These are phyloP conservation scores for Aporophyla lueneburgensis DNA, from an alignment of 2,888 invertebrate species.

Conservation along the genomic window DNA sequence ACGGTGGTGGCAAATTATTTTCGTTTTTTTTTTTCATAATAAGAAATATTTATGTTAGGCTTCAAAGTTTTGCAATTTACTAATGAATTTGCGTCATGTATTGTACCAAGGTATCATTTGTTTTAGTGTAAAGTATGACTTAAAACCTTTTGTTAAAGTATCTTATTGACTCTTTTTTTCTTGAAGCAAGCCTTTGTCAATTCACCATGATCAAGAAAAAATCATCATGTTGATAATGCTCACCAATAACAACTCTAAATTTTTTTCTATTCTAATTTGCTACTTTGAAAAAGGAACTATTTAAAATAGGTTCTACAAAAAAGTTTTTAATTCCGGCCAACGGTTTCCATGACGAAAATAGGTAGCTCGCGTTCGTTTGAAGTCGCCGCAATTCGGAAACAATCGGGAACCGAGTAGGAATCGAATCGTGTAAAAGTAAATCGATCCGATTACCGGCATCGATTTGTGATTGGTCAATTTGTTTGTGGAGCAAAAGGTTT, in stretches of 20 bases:
- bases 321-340: conserved; percentile 71
- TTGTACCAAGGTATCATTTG: too few species aligned
- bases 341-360: conserved; percentile 83
- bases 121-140: not conserved
- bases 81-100: not conserved
- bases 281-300: conserved; percentile 56
- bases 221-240: not conserved
- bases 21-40: too few species aligned
- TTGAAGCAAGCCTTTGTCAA: too few species aligned
- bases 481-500: conserved; percentile 63
- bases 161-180: not conserved
- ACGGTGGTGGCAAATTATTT: fast-evolving
- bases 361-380: conserved; percentile 77
- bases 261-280: conserved; percentile 38
- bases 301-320: conserved; percentile 67
- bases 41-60: not conserved
- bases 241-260: conserved; percentile 14
- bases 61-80: not conserved
- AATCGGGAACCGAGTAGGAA: conserved; percentile 82
- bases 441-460: conserved; percentile 83
- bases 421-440: conserved; percentile 81
- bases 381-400: conserved; percentile 77
- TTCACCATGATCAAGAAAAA: conserved; percentile 3
- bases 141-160: not conserved
- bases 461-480: conserved; percentile 78